Percentiles rank a stretch among this genome's conserved stretches.
phyloP scores from a whole-genome alignment of 1,140 invertebrate species.

The Babylonia areolata region DNA sequence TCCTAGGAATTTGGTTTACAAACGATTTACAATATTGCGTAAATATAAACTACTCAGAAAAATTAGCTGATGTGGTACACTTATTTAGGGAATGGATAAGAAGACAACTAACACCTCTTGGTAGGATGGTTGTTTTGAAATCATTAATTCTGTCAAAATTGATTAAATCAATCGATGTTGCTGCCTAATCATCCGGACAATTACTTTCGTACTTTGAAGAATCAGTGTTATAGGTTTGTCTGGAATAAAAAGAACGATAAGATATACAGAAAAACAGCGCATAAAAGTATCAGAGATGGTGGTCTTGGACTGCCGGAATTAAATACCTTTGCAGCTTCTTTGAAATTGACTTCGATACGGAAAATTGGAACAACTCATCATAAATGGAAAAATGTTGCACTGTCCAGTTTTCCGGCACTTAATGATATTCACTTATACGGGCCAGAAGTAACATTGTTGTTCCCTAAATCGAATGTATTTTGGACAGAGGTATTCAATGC shows the following conservation, averaged over 20 bases:
- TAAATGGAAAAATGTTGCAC: neutral
- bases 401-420: neutral
- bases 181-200: neutral
- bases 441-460: neutral
- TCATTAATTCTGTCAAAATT: neutral
- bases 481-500: neutral
- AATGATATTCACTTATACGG: neutral
- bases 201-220: neutral
- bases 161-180: neutral
- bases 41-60: neutral
- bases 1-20: neutral
- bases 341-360: neutral
- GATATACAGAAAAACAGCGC: neutral
- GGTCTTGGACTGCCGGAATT: neutral
- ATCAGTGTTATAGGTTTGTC: neutral
- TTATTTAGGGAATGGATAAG: neutral
- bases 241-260: neutral
- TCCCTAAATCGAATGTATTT: neutral
- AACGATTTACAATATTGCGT: neutral
- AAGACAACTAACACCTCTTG: neutral
- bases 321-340: neutral
- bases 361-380: neutral
- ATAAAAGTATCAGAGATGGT: neutral
- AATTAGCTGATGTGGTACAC: neutral
- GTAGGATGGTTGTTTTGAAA: neutral